These are phyloP conservation scores for Scomber scombrus DNA, from an alignment of 2,113 vertebrate species.

Conservation along the genomic window DNA sequence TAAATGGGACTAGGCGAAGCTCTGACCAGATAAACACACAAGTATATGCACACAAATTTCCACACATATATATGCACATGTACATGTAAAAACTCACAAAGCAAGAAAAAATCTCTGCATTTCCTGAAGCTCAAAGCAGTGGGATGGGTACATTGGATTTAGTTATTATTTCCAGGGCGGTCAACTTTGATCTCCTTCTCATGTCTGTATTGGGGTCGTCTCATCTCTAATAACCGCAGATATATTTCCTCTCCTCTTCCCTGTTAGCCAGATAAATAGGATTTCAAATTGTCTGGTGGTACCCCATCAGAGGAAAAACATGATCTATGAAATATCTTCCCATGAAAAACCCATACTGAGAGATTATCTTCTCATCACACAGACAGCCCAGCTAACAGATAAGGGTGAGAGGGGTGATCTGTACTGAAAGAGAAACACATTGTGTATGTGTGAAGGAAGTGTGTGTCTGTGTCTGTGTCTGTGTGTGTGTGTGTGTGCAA, in stretches of 20 bases:
- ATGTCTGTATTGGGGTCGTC: slow-evolving; percentile 71
- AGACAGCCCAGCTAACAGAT: slow-evolving; percentile 66
- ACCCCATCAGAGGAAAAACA: slow-evolving; percentile 69
- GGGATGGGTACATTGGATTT: slow-evolving; percentile 62
- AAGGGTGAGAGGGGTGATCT: slow-evolving; percentile 63
- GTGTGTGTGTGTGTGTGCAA: background rate
- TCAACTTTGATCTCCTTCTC: slow-evolving; percentile 76
- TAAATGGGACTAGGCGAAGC: slow-evolving; percentile 52
- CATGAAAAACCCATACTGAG: slow-evolving; percentile 69
- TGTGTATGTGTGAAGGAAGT: slow-evolving; percentile 2
- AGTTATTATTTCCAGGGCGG: slow-evolving; percentile 73
- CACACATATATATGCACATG: background rate
- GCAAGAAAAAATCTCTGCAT: slow-evolving; percentile 42
- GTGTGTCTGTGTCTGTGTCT: background rate
- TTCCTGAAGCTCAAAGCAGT: slow-evolving; percentile 51
- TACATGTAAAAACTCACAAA: slow-evolving; percentile 18
- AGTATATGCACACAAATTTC: slow-evolving; percentile 19
- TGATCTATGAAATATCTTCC: slow-evolving; percentile 77
- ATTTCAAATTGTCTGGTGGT: slow-evolving; percentile 78
- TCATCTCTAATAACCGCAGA: slow-evolving; percentile 76
- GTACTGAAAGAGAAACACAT: slow-evolving; percentile 45
- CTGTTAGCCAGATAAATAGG: slow-evolving; percentile 74
- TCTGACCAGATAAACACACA: background rate
- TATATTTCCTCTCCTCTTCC: slow-evolving; percentile 72
- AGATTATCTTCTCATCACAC: slow-evolving; percentile 77